Percentiles rank a stretch among this genome's conserved stretches.
Evolutionary conservation across 2,113 vertebrate genomes (phyloP).

Genomic region (Lasiurus cinereus): DNA sequence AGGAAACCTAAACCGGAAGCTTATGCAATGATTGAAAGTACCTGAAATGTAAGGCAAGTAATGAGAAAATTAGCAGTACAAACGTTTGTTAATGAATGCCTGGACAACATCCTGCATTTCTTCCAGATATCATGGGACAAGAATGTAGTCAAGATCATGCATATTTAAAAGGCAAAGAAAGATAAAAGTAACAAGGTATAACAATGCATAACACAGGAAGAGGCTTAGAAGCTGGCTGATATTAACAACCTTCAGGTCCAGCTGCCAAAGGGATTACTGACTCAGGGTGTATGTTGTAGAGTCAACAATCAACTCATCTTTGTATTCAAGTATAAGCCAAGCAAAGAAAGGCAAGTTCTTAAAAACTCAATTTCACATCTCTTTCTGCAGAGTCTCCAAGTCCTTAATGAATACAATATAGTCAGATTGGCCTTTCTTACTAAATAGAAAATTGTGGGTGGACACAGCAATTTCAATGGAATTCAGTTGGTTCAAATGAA

Average conservation of each 20-base stretch:
- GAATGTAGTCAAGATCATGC: neutral
- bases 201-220: neutral
- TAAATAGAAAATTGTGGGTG: neutral
- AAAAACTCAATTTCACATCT: neutral
- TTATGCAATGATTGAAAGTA: neutral
- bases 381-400: neutral
- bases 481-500: slow-evolving; percentile 32
- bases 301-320: neutral
- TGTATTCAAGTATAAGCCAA: neutral
- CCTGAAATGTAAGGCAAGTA: neutral
- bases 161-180: neutral
- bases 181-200: neutral
- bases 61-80: neutral
- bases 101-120: too few species aligned
- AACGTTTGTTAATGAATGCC: neutral
- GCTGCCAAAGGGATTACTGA: neutral
- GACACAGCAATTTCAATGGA: slow-evolving; percentile 23
- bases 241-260: neutral
- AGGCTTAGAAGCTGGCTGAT: neutral
- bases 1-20: neutral
- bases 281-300: neutral
- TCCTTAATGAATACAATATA: neutral
- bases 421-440: neutral
- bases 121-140: neutral
- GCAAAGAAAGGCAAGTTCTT: neutral